phyloP scores from a whole-genome alignment of 2,113 vertebrate species.

The Arizona elegans region DNA sequence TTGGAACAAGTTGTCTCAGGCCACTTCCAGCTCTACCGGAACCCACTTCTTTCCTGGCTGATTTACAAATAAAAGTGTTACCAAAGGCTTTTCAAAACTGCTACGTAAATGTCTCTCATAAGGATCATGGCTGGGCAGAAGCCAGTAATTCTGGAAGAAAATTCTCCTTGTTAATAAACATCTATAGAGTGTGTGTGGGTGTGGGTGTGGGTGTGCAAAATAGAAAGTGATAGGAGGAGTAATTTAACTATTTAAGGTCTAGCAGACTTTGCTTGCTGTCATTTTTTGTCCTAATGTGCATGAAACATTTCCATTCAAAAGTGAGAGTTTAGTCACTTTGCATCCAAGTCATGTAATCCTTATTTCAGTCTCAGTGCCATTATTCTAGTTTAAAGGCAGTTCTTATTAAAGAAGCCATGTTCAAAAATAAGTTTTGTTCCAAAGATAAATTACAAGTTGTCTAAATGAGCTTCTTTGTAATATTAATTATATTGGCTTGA shows the following conservation, averaged over 20 bases:
- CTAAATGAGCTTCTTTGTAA: conserved; percentile 54
- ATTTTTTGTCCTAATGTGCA: conserved; percentile 17
- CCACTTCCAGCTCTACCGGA: conserved; percentile 77
- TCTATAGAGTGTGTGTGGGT: not conserved
- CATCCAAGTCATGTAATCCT: not conserved
- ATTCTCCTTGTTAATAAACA: not conserved
- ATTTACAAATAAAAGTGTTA: conserved; percentile 76
- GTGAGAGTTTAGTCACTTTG: not conserved
- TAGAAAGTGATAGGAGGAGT: not conserved
- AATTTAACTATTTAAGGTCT: not conserved
- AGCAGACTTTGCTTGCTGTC: conserved; percentile 21
- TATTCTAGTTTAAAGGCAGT: conserved; percentile 44
- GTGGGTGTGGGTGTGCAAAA: not conserved
- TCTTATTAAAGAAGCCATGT: conserved; percentile 38
- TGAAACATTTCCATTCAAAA: conserved; percentile 14
- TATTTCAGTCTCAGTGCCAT: conserved; percentile 40
- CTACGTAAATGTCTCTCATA: conserved; percentile 62
- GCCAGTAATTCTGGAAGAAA: conserved; percentile 34
- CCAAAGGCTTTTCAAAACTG: conserved; percentile 58
- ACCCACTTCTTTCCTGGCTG: conserved; percentile 63
- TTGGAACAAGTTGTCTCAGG: conserved; percentile 74
- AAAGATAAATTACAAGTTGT: conserved; percentile 61
- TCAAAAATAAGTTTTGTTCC: conserved; percentile 59
- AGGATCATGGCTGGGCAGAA: conserved; percentile 62
- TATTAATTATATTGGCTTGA: conserved; percentile 68